These are phyloP conservation scores for Bellardia bayeri DNA, from an alignment of 2,888 invertebrate genomes.

Conservation along the genomic window DNA sequence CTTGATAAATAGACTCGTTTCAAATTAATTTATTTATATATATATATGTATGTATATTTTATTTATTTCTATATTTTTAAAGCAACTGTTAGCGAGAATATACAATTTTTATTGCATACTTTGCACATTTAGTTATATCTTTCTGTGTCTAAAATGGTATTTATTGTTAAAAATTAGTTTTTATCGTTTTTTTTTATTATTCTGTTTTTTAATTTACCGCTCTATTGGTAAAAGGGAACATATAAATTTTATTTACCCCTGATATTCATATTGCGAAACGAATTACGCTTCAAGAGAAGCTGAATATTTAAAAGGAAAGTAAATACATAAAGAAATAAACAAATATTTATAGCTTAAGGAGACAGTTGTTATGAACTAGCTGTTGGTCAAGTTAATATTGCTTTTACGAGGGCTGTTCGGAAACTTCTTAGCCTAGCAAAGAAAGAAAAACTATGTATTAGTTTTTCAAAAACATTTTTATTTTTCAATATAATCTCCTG, in stretches of 20 bases:
- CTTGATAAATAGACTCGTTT: constrained; percentile 21
- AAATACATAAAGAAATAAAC: neutral
- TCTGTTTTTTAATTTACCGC: constrained; percentile 54
- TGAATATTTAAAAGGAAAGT: neutral
- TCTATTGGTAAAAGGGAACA: constrained; percentile 34
- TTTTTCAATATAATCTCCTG: no score
- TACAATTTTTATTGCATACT: constrained; percentile 35
- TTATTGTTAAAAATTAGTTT: constrained; percentile 33
- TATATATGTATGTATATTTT: neutral
- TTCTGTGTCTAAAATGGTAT: constrained; percentile 18
- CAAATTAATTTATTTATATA: constrained; percentile 5
- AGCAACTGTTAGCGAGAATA: constrained; percentile 13
- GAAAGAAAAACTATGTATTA: no score
- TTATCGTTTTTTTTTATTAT: neutral
- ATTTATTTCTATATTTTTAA: neutral
- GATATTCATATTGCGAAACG: neutral
- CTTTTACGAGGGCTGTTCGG: no score
- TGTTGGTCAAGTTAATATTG: no score
- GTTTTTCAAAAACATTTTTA: no score
- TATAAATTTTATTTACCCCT: neutral
- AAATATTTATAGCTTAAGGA: neutral
- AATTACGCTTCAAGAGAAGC: neutral
- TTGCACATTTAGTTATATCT: constrained; percentile 39
- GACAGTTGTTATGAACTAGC: no score
- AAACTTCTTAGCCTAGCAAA: no score